Evolutionary conservation across 1,140 invertebrate species (phyloP).

Genomic region (Monochamus saltuarius): DNA sequence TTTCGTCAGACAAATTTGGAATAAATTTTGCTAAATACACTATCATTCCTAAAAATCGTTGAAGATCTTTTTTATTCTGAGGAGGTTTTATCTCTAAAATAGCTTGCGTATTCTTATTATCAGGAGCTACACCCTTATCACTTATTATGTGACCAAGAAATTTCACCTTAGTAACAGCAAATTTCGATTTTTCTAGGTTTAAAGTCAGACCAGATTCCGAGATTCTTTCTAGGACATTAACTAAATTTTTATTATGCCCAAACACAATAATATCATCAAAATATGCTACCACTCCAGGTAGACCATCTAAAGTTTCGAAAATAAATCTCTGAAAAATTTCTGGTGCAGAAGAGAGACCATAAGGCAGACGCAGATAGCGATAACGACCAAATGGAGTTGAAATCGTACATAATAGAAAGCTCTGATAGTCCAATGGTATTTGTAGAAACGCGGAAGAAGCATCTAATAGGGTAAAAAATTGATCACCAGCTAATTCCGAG

Average conservation of each 20-base stretch:
- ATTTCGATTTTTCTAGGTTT: conserved; percentile 14
- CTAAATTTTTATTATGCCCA: too few species aligned
- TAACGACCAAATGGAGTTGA: not conserved
- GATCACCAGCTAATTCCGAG: conserved; percentile 6
- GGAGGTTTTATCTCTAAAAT: not conserved
- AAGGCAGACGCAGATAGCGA: not conserved
- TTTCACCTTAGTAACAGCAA: conserved; percentile 9
- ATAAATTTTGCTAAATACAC: conserved; percentile 20
- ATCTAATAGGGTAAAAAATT: conserved; percentile 14
- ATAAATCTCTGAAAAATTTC: conserved; percentile 16
- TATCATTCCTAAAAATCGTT: conserved; percentile 24
- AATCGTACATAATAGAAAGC: not conserved
- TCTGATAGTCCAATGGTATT: not conserved
- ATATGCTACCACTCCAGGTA: not conserved
- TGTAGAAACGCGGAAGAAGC: conserved; percentile 3
- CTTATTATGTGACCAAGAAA: not conserved
- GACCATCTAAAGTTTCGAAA: not conserved
- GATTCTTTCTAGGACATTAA: too few species aligned
- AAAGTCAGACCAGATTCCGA: too few species aligned
- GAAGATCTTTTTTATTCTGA: conserved; percentile 11
- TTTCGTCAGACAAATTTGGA: conserved; percentile 15
- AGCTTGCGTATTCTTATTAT: conserved; percentile 1
- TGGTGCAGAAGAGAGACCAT: not conserved
- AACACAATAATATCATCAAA: not conserved
- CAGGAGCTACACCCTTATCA: not conserved